Base-by-base conservation (phyloP, 2,888 invertebrate species). In the Andricus curvator region DNA sequence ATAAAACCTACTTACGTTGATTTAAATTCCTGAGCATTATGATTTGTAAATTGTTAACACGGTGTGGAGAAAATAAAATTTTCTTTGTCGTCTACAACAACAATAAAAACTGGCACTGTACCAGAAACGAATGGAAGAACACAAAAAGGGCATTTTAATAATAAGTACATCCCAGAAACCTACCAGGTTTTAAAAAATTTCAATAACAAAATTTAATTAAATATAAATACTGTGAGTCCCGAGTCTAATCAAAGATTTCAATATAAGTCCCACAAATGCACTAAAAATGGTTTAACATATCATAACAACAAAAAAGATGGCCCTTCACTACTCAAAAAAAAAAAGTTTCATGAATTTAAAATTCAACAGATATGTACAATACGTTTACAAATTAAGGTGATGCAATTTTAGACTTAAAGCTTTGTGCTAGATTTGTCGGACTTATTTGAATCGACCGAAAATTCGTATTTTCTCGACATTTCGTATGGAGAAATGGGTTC, bases 361-460 rank as follows among this genome's bases (percentile, higher is more conserved):
- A 22, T n/a, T 9, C 56, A 56, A 11, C 4, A 56, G 11, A n/a
- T 56, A n/a, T n/a, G 8, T 56, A n/a, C n/a, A 56, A n/a, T 56
- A 11, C 2, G 22, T n/a, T 56, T n/a, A n/a, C 9, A 51, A 51
- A n/a, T 51, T 51, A 51, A 6, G 20, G 25, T 0, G 11, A 62
- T 11, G 22, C 25, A 62, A 17, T 62, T 62, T 62, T 1, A 60
- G 1, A 3, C 8, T 60, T 8, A 74, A 56, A 74, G 33, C 15
- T 56, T 56, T 6, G 56, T 74, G 15, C 56, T 56, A 22, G 56
- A 74, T 33, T 56, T 74, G 9, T 74, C 74, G 20, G 74, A 56
- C 1, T 2, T 9, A 33, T 29, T 56, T n/a, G 74, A 11, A n/a
- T 56, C 56, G 51, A n/a, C 51, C 20, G 20, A n/a, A 56, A 74